Base-by-base conservation (phyloP, 2,113 vertebrate genomes). In the Xenopus borealis region DNA sequence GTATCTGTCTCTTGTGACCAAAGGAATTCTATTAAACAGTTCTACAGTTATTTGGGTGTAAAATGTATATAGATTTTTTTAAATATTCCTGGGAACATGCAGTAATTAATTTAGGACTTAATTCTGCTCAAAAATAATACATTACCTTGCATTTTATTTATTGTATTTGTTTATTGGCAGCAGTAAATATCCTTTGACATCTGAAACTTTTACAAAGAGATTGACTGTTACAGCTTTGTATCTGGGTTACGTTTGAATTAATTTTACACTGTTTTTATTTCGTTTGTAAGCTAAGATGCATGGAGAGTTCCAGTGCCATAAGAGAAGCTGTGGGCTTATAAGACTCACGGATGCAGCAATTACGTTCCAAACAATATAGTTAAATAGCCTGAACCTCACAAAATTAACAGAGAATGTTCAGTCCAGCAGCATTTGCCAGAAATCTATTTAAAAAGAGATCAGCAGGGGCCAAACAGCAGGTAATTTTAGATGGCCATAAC, bases 211-310 rank as follows among this genome's bases (percentile, higher is more conserved):
- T 63, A 46, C 27, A 53, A 63, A 55, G 20, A 61, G 57, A 63
- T 53, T 11, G 50, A 69, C 23, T 53, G 66, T 63, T 69, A 53
- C 47, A 75, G 40, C 18, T 50, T 67, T 52, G 18, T 69, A 23
- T 68, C 45, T 44, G 40, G 46, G 72, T 40, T 69, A 69, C 66
- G 40, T 76, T 63, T 76, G 62, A 76, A 76, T 63, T 76, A 59
- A 63, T 69, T 75, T 75, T 68, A 75, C 55, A 62, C 73, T 69
- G 59, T 69, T 76, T 75, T 76, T 76, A 76, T 76, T 76, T 50
- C 66, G 69, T 69, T 76, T 76, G 73, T 76, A 76, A 69, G 59
- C 30, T 19, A 47, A 69, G 73, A 76, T 76, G 66, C 73, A 69
- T 76, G 69, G 44, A 69, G 58, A 30, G 66, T 63, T 69, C 27